Evolutionary conservation across 2,888 invertebrate species (phyloP).

Genomic region (Lamproptera curius): DNA sequence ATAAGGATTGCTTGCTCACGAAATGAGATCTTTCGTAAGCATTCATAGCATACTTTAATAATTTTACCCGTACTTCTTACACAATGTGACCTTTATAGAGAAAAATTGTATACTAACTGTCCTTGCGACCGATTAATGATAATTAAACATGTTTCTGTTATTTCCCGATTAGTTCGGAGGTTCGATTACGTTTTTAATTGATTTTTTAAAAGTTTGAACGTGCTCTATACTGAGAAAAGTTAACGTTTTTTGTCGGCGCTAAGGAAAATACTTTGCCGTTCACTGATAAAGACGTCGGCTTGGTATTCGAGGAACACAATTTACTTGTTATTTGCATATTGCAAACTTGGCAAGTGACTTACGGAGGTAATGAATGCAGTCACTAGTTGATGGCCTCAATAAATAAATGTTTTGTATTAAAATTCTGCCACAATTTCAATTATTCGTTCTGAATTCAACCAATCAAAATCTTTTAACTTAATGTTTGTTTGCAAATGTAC

Average conservation of each 20-base stretch:
- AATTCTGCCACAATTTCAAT: slow-evolving; percentile 40
- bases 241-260: too few species aligned
- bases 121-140: slow-evolving; percentile 6
- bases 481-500: too few species aligned
- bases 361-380: slow-evolving; percentile 48
- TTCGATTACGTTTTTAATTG: not conserved
- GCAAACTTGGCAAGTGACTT: slow-evolving; percentile 4
- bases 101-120: slow-evolving; percentile 3
- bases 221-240: too few species aligned
- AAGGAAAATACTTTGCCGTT: not conserved
- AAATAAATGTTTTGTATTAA: slow-evolving; percentile 58
- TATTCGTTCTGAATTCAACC: too few species aligned
- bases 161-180: not conserved
- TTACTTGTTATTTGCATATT: slow-evolving; percentile 8
- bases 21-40: too few species aligned
- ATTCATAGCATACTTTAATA: not conserved
- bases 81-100: slow-evolving; percentile 2
- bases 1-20: not conserved
- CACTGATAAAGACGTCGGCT: not conserved
- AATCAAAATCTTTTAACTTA: too few species aligned
- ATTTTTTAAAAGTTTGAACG: too few species aligned
- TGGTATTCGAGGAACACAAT: not conserved
- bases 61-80: not conserved
- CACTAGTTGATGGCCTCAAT: slow-evolving; percentile 65
- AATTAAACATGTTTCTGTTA: slow-evolving; percentile 2